Conservation (phyloP, 2,888 invertebrate species). For the Alentia gelatinosa region DNA sequence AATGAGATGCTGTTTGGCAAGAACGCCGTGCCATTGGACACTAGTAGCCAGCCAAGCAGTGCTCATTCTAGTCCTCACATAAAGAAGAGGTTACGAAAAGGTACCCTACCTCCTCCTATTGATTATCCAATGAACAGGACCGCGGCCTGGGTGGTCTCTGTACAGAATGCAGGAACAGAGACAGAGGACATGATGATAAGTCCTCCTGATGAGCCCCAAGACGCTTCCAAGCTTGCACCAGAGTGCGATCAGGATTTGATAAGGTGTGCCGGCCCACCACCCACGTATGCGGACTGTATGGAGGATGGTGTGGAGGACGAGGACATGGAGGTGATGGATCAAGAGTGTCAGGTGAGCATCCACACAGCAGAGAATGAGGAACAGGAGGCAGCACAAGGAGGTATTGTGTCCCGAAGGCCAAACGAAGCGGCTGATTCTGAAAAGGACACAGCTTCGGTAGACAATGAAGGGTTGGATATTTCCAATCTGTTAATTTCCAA, state of each 20-base stretch:
- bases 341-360: constrained; percentile 42
- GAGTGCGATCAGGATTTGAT: constrained; percentile 55
- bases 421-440: neutral
- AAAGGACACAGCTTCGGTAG: constrained; percentile 12
- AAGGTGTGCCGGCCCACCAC: constrained; percentile 50
- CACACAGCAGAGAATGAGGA: constrained; percentile 48
- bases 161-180: constrained; percentile 63
- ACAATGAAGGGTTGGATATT: constrained; percentile 6
- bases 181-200: constrained; percentile 28
- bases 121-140: constrained; percentile 71
- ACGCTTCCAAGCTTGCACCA: constrained; percentile 37
- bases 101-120: constrained; percentile 50
- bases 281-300: constrained; percentile 57
- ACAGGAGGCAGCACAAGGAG: constrained; percentile 16
- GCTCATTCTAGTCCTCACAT: constrained; percentile 60
- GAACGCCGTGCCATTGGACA: constrained; percentile 30
- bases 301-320: constrained; percentile 19
- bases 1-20: constrained; percentile 44
- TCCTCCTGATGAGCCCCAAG: constrained; percentile 2
- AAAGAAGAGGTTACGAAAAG: constrained; percentile 44
- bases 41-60: constrained; percentile 54
- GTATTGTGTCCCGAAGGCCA: neutral
- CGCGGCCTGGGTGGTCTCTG: constrained; percentile 78
- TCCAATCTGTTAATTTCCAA: constrained; percentile 52
- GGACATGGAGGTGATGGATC: constrained; percentile 40